A percentile compares a stretch with the other conserved stretches of the same genome.
Evolutionary conservation across 2,888 invertebrate genomes (phyloP).

Genomic region (Drosophila antonietae): DNA sequence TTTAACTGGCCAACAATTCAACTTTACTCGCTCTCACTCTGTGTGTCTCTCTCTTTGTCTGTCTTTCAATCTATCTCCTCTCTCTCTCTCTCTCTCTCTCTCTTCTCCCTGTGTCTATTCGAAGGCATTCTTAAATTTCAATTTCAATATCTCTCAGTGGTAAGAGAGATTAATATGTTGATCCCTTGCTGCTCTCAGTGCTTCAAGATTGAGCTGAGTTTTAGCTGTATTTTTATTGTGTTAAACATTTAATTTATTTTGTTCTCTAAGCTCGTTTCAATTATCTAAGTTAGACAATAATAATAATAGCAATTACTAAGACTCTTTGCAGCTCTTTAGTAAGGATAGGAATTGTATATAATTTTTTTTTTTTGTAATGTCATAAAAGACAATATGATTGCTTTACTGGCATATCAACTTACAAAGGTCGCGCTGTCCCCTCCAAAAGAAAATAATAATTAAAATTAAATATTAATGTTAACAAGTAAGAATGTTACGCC

Average conservation of each 20-base stretch:
- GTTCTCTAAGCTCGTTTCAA: not conserved
- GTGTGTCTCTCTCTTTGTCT: not conserved
- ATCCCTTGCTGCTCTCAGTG: too few species aligned
- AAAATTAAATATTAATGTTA: not conserved
- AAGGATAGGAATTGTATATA: too few species aligned
- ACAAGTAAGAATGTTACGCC: not conserved
- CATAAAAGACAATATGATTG: not conserved
- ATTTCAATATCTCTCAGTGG: slow-evolving; percentile 3
- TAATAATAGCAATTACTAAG: not conserved
- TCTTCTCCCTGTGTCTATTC: too few species aligned
- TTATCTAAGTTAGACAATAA: not conserved
- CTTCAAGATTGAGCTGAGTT: not conserved
- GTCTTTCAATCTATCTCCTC: too few species aligned
- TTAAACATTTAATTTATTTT: not conserved
- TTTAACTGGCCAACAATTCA: slow-evolving; percentile 8
- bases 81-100: too few species aligned
- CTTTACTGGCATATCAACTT: not conserved
- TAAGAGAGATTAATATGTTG: not conserved
- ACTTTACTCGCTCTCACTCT: not conserved
- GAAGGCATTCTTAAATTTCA: not conserved
- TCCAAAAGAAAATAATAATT: not conserved
- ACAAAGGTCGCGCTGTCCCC: not conserved
- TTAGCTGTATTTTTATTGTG: not conserved
- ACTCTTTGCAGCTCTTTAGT: too few species aligned
- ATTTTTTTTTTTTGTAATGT: too few species aligned